A percentile compares a stretch with the other conserved stretches of the same genome.
phyloP scores from a whole-genome alignment of 92 coral and sea anemone species.

The Isaurus tuberculatus region DNA sequence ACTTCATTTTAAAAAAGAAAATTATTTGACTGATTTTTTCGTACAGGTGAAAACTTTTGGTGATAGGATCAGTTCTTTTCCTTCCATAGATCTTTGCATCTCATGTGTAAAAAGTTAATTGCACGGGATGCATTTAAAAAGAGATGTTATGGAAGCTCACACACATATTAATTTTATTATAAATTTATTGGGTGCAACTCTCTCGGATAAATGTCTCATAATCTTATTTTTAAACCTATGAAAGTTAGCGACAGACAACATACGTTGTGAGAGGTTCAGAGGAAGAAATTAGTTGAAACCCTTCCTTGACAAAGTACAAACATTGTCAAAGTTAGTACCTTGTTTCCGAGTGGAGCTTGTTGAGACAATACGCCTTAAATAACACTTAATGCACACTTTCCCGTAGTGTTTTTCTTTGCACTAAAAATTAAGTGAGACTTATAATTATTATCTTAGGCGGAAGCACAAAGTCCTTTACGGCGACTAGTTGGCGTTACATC shows the following conservation, averaged over 20 bases:
- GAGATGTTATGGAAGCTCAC: no score
- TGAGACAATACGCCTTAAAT: background rate
- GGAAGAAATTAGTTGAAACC: background rate
- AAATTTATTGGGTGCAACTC: no score
- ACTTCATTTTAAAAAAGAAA: background rate
- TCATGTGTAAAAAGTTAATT: no score
- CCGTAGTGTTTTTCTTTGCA: background rate
- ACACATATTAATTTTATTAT: no score
- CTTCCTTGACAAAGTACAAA: background rate
- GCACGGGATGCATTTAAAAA: no score
- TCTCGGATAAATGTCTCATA: no score
- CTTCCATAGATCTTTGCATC: no score
- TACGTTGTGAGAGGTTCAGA: background rate
- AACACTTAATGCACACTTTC: background rate
- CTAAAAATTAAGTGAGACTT: background rate
- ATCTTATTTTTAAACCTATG: background rate
- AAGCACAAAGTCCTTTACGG: background rate
- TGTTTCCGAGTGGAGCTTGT: constrained; percentile 16
- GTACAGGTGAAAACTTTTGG: no score
- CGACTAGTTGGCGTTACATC: constrained; percentile 8
- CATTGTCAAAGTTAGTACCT: background rate
- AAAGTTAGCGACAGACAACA: background rate
- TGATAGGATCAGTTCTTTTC: no score
- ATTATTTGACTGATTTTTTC: background rate
- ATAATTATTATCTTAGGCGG: background rate